These are phyloP conservation scores for Erythrolamprus reginae DNA, from an alignment of 2,113 vertebrate genomes.

Conservation along the genomic window DNA sequence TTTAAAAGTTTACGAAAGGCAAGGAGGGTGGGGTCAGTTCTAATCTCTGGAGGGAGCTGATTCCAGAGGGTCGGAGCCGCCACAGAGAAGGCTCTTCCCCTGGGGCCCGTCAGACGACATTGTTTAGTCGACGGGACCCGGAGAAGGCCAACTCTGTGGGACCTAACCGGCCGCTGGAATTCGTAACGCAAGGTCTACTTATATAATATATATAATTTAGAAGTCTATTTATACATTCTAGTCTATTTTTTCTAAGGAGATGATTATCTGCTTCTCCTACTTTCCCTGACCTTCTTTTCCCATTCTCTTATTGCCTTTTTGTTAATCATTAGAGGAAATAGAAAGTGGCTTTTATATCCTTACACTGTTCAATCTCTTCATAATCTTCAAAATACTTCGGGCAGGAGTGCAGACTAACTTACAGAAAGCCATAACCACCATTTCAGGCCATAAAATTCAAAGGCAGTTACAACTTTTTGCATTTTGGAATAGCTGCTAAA, in stretches of 20 bases:
- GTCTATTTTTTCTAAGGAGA: not conserved
- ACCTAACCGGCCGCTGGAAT: too few species aligned
- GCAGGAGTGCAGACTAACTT: conserved; percentile 45
- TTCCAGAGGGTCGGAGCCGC: too few species aligned
- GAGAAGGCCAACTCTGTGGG: too few species aligned
- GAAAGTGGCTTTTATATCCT: conserved; percentile 46
- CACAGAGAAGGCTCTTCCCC: too few species aligned
- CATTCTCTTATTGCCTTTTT: not conserved
- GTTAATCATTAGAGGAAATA: conserved; percentile 8
- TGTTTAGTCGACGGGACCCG: too few species aligned
- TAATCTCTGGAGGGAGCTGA: too few species aligned
- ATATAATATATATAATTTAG: not conserved
- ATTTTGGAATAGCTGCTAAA: conserved; percentile 51
- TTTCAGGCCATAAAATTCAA: conserved; percentile 66
- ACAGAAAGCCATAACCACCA: conserved; percentile 60
- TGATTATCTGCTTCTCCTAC: not conserved
- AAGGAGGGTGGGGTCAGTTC: too few species aligned
- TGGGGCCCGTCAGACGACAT: too few species aligned
- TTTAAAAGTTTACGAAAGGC: too few species aligned
- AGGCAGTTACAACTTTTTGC: conserved; percentile 68
- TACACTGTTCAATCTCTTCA: conserved; percentile 24
- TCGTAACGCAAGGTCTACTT: not conserved
- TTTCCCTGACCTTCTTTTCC: not conserved
- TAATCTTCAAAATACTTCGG: conserved; percentile 36
- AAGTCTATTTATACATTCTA: not conserved